Evolutionary conservation across 2,113 vertebrate genomes (phyloP).

Genomic region (Hemiprocne comata): DNA sequence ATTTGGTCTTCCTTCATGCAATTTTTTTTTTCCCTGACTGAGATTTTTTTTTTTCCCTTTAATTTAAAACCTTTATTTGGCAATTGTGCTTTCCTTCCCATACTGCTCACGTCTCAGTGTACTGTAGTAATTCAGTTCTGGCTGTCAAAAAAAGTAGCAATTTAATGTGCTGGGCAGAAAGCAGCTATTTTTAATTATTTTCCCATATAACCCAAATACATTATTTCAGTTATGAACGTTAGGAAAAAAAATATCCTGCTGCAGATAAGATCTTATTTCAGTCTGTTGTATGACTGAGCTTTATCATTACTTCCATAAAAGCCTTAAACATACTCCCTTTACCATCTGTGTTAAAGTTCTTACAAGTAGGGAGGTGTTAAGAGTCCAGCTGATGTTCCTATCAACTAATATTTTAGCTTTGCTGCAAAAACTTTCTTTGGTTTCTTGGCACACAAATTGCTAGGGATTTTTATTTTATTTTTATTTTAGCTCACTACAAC

Average conservation of each 20-base stretch:
- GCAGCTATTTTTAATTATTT: slow-evolving; percentile 48
- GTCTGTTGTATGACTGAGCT: slow-evolving; percentile 20
- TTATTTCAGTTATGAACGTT: slow-evolving; percentile 5
- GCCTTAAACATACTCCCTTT: slow-evolving; percentile 19
- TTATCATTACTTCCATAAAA: slow-evolving; percentile 23
- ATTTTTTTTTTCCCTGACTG: slow-evolving; percentile 11
- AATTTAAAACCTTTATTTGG: slow-evolving; percentile 37
- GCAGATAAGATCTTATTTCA: background rate
- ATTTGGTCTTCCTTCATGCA: slow-evolving; percentile 26
- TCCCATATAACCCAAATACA: background rate
- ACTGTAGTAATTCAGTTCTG: slow-evolving; percentile 32
- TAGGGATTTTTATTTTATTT: too few species aligned
- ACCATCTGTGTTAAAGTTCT: slow-evolving; percentile 32
- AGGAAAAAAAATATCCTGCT: background rate
- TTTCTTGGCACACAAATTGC: too few species aligned
- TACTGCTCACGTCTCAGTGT: slow-evolving; percentile 3
- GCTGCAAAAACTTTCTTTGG: background rate
- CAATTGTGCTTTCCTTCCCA: background rate
- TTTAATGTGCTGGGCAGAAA: slow-evolving; percentile 37
- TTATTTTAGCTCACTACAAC: too few species aligned
- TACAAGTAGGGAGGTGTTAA: background rate
- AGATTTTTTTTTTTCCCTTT: background rate
- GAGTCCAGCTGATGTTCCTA: background rate
- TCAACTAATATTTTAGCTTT: background rate
- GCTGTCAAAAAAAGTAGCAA: slow-evolving; percentile 41